Evolutionary conservation across 1,140 invertebrate genomes (phyloP).

Genomic region (Trissolcus basalis): DNA sequence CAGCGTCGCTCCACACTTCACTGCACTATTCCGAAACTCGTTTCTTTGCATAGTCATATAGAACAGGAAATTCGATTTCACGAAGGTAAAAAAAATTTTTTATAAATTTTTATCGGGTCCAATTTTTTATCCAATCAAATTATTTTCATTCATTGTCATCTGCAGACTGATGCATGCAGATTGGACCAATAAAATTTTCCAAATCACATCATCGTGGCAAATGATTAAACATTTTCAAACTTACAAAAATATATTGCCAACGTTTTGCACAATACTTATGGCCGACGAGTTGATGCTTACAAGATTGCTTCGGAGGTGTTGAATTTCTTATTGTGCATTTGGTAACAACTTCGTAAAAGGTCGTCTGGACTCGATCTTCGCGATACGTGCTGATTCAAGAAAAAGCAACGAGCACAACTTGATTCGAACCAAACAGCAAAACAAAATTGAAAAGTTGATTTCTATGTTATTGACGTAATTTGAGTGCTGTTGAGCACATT

Average conservation of each 20-base stretch:
- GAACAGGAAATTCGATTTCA: constrained; percentile 31
- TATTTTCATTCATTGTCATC: constrained; percentile 30
- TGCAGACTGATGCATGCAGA: constrained; percentile 36
- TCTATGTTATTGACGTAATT: constrained; percentile 33
- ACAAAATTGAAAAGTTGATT: constrained; percentile 37
- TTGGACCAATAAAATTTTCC: constrained; percentile 41
- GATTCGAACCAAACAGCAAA: constrained; percentile 42
- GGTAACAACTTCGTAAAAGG: constrained; percentile 41
- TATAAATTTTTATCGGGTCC: neutral
- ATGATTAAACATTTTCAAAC: constrained; percentile 14
- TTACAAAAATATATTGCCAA: constrained; percentile 48
- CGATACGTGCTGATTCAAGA: constrained; percentile 30
- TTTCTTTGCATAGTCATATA: constrained; percentile 18
- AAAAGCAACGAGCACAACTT: constrained; percentile 34
- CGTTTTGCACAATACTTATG: constrained; percentile 33
- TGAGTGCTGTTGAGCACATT: constrained; percentile 22
- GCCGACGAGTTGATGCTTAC: constrained; percentile 25
- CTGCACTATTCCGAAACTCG: constrained; percentile 12
- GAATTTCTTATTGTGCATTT: constrained; percentile 51
- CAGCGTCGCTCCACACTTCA: constrained; percentile 36
- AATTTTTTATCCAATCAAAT: constrained; percentile 30
- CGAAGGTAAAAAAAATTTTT: constrained; percentile 14
- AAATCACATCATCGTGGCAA: constrained; percentile 21
- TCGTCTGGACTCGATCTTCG: constrained; percentile 23
- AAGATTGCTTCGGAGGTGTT: constrained; percentile 27